Base-by-base conservation (phyloP, 92 coral and sea anemone species). In the Siderastrea siderea region DNA sequence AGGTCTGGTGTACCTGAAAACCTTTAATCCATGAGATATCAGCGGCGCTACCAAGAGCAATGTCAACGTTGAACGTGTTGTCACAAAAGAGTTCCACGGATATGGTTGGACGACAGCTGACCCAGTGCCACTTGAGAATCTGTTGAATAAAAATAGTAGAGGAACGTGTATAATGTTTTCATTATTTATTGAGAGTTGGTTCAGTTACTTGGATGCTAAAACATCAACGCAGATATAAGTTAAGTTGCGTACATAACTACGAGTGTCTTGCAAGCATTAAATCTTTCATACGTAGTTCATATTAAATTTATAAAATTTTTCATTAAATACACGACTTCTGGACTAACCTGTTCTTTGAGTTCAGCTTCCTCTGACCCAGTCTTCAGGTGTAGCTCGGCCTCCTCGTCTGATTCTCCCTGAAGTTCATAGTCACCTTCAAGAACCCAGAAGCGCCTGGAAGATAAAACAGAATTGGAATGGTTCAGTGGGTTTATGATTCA, bases 71-170 rank as follows among this genome's bases (percentile, higher is more conserved):
- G 63, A 91, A 83, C 16, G 95, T 84, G 88, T 95, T 95, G 60
- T 95, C 98, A 83, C 84, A 90, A 15, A 87, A 92, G 7, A 93
- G 88, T 19, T 77, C 86, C 74, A 84, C 79, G 3, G 92, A 81
- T 49, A 95, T 95, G 77, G 8, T 51, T 53, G 98, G 96, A 55
- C 83, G 80, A 63, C 98, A 93, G 79, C 87, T 90, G 65, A 79
- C 53, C 98, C 98, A 95, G 72, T 93, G 96, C 96, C 96, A 95
- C 72, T 75, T 90, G 16, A 90, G 78, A 68, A 95, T 95, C 98
- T 95, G 71, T 3, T 51, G 75, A 57, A 47, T 4, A 51, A 3
- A 72, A 15, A 4, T 26, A 26, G 38, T 26, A 26, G 38, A 26
- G 38, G 38, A 26, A 26, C 38, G 38, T 26, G 38, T 26, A 0